phyloP scores from a whole-genome alignment of 2,888 invertebrate genomes.

The Mactromeris polynyma region DNA sequence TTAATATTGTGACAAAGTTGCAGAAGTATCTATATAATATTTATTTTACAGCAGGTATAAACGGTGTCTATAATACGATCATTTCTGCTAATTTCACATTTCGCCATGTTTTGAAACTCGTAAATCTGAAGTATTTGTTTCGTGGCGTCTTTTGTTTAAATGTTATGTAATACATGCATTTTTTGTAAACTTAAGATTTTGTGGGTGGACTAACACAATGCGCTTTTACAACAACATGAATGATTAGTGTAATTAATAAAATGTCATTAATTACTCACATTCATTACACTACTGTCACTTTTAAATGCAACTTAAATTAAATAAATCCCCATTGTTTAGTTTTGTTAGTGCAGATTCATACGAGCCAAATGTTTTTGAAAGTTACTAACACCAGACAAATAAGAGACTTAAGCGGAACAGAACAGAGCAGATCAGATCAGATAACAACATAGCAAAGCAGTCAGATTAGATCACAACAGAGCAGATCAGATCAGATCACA shows the following conservation, averaged over 20 bases:
- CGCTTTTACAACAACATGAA: background rate
- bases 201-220: background rate
- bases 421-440: too few relatives aligned
- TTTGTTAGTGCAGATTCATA: background rate
- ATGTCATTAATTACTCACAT: background rate
- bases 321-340: background rate
- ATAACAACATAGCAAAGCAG: too few relatives aligned
- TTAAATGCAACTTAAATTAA: background rate
- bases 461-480: too few relatives aligned
- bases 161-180: background rate
- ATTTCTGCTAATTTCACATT: background rate
- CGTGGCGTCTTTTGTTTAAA: background rate
- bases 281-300: background rate
- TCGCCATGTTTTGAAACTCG: background rate
- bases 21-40: too few relatives aligned
- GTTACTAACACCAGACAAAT: too few relatives aligned
- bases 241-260: conserved; percentile 1
- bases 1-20: too few relatives aligned
- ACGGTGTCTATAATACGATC: too few relatives aligned
- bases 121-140: background rate
- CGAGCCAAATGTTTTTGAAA: too few relatives aligned
- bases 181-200: background rate
- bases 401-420: too few relatives aligned
- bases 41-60: too few relatives aligned
- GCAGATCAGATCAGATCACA: too few relatives aligned